Evolutionary conservation across 2,113 vertebrate genomes (phyloP).

Genomic region (Corythoichthys haematopterus): DNA sequence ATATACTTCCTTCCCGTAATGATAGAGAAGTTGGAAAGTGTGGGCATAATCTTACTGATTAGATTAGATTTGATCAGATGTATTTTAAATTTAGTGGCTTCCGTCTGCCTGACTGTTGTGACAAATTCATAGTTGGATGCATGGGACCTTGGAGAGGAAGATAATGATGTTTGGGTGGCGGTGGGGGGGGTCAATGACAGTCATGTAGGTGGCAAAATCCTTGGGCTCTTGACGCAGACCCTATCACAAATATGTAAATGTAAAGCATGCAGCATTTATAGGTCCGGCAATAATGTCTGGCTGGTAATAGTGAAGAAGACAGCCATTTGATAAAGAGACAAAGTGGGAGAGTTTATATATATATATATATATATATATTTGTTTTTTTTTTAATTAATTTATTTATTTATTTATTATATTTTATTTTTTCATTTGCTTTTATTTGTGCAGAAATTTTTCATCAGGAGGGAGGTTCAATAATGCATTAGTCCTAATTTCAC

Average conservation of each 20-base stretch:
- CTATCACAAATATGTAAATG: neutral
- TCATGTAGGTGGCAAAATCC: slow-evolving; percentile 26
- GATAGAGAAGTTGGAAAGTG: neutral
- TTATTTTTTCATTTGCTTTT: too few relatives aligned
- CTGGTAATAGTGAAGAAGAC: too few relatives aligned
- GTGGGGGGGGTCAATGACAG: slow-evolving; percentile 15
- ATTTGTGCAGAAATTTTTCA: too few relatives aligned
- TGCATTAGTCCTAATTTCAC: too few relatives aligned
- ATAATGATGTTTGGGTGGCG: slow-evolving; percentile 8
- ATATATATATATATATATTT: too few relatives aligned
- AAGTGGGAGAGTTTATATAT: too few relatives aligned
- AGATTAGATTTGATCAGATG: neutral
- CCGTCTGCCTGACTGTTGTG: slow-evolving; percentile 20
- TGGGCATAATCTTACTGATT: slow-evolving; percentile 16
- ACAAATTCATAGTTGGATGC: slow-evolving; percentile 22
- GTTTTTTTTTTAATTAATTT: too few relatives aligned
- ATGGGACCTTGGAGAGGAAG: slow-evolving; percentile 20
- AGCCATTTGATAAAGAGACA: too few relatives aligned
- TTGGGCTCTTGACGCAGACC: slow-evolving; percentile 7
- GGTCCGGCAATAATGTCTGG: too few relatives aligned
- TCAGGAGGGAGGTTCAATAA: too few relatives aligned
- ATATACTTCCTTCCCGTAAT: neutral
- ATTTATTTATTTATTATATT: too few relatives aligned
- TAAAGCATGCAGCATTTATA: neutral
- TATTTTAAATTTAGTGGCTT: slow-evolving; percentile 19